Percentiles rank a stretch among this genome's conserved stretches.
phyloP scores from a whole-genome alignment of 1,140 invertebrate genomes.

The Coptotermes formosanus region DNA sequence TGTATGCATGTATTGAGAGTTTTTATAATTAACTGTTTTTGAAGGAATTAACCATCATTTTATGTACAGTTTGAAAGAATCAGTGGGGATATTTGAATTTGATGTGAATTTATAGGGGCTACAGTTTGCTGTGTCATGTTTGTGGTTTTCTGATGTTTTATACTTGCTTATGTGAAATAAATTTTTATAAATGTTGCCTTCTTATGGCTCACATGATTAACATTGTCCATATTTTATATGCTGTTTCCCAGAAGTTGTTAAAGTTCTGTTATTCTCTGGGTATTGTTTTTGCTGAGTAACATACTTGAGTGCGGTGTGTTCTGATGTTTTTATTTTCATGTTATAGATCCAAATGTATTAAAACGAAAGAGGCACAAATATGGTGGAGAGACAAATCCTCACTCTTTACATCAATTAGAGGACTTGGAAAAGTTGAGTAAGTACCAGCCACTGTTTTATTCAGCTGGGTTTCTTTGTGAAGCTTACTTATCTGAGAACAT shows the following conservation, averaged over 20 bases:
- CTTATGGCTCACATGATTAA: slow-evolving; percentile 42
- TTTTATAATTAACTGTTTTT: slow-evolving; percentile 22
- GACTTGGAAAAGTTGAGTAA: slow-evolving; percentile 30
- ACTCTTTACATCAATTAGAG: slow-evolving; percentile 52
- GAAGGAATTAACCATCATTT: not conserved
- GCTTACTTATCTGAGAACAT: slow-evolving; percentile 31
- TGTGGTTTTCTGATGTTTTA: slow-evolving; percentile 19
- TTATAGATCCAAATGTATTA: slow-evolving; percentile 40
- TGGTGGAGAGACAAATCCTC: slow-evolving; percentile 51
- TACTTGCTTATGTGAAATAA: slow-evolving; percentile 23
- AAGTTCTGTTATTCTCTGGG: slow-evolving; percentile 36
- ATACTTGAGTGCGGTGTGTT: not conserved
- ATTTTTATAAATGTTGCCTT: slow-evolving; percentile 31
- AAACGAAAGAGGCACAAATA: slow-evolving; percentile 60
- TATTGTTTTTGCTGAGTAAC: slow-evolving; percentile 32
- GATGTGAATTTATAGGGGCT: not conserved
- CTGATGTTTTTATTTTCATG: not conserved
- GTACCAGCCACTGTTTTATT: slow-evolving; percentile 30
- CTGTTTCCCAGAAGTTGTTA: slow-evolving; percentile 29
- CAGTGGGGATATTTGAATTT: not conserved
- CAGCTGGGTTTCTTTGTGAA: slow-evolving; percentile 39
- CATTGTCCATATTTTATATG: slow-evolving; percentile 37
- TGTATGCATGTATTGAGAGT: not conserved
- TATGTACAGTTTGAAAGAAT: slow-evolving; percentile 2
- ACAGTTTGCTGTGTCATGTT: not conserved